Evolutionary conservation across 1,140 invertebrate genomes (phyloP), one percentile per base, ranked within the genome.

Genomic region (Bombus sibiricus): DNA sequence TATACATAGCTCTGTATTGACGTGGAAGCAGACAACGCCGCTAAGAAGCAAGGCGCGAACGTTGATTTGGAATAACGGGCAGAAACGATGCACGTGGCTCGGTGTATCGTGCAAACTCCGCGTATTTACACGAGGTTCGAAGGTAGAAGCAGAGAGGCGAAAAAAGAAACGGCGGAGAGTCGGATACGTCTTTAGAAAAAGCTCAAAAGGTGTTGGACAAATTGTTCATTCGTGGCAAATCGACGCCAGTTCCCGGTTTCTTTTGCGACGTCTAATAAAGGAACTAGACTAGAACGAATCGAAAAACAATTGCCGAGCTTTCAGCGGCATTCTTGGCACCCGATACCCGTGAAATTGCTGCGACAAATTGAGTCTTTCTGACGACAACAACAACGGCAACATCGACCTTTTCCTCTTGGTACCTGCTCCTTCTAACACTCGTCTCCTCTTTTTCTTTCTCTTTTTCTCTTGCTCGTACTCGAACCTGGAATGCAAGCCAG

Each of bases 341-440:
- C 90, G 86, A 89, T 88, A 76, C 75, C 88, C 86, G 88, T 90
- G 83, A 91, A 91, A 89, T 91, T 88, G 90, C 86, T 53, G 32
- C 83, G 82, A 89, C 89, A 90, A 91, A 90, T 89, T 87, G 89
- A 87, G 78, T 81, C 85, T 85, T 91, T 84, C 83, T 82, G 71
- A 78, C 41, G 64, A 15, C 85, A 64, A 79, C 85, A 64, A 79
- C 80, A 62, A 84, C 76, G 68, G 78, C 69, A 39, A 81, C 77
- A 37, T 34, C 69, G 53, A 59, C 69, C 32, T 83, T 87, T 28
- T 77, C 72, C 57, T 53, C 18, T 53, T 53, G 47, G 18, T 53
- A 53, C 8, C 41, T 37, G 39, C 72, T 64, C 5, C 41, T 22
- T 47, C 59, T 83, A 39, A 39, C 53, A 53, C 62, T 39, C 53